Base-by-base conservation (phyloP, 2,888 invertebrate genomes). In the Eubasilissa splendida region DNA sequence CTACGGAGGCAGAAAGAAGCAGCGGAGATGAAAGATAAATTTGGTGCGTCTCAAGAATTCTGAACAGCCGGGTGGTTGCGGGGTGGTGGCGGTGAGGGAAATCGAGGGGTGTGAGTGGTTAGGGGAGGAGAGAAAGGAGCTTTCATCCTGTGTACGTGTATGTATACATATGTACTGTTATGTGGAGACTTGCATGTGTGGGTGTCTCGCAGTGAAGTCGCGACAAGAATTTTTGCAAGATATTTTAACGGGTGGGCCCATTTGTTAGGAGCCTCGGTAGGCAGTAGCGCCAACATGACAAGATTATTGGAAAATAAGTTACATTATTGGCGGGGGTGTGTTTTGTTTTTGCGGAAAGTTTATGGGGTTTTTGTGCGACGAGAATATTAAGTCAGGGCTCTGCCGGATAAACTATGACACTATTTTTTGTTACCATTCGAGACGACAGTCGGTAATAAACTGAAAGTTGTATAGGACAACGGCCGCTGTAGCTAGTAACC, bases 1-100 rank as follows among this genome's bases (percentile, higher is more conserved):
- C 74, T 65, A 66, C 74, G 79, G 50, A 79, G 79, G 73, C 56
- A 78, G 60, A 78, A 78, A 66, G 59, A 76, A 83, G 80, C 82
- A 80, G 82, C 82, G 77, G 80, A 82, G 83, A 83, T 83, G 83
- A 83, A 83, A 83, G 83, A 83, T 83, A 83, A 83, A 83, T 83
- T 83, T 74, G 79, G 83, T 82, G 80, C 83, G 83, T 83, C 83
- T 79, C 68, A 54, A 77, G 83, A 83, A 83, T 83, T 76, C 79
- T 83, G 83, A 83, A 66, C 82, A 83, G 83, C 77, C 63, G 50
- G 50, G 50, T 42, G 77, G 77, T 68, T 33, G 22, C 12, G 54
- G 79, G 81, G 71, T 73, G 63, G 60, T 42, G 70, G 77, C 59
- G 80, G 63, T 7, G 42, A 42, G 42, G 42, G 42, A 0, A 7